These are phyloP conservation scores for Agrochola macilenta DNA, from an alignment of 2,888 invertebrate genomes.

Conservation along the genomic window DNA sequence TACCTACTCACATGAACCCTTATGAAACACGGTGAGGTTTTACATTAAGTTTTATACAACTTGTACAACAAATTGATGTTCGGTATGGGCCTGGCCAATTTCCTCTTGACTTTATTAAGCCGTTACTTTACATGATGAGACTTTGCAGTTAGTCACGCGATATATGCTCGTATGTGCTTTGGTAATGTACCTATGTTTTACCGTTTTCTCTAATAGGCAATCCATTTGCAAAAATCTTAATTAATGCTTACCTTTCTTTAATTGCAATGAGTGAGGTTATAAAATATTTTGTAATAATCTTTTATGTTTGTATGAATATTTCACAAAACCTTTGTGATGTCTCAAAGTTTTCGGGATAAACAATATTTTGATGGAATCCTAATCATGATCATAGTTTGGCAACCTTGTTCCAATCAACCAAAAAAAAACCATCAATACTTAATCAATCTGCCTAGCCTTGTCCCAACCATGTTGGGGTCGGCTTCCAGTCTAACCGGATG, in stretches of 20 bases:
- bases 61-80: conserved; percentile 30
- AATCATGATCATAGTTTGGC: not conserved
- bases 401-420: not conserved
- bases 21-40: not conserved
- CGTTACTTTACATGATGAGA: conserved; percentile 72
- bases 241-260: not conserved
- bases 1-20: not conserved
- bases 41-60: not conserved
- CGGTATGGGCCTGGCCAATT: conserved; percentile 71
- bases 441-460: too few species aligned
- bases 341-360: not conserved
- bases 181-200: too few species aligned
- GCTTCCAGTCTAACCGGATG: too few species aligned
- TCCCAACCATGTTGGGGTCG: too few species aligned
- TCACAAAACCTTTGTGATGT: not conserved
- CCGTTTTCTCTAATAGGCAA: too few species aligned
- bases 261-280: not conserved
- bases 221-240: not conserved
- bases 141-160: conserved; percentile 72
- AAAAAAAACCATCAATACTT: not conserved
- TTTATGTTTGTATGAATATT: not conserved
- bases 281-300: not conserved
- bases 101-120: conserved; percentile 70
- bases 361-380: not conserved
- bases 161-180: not conserved